Percentiles rank a stretch among this genome's conserved stretches.
These are phyloP conservation scores for Silurus meridionalis DNA, from an alignment of 2,113 vertebrate genomes.

Conservation along the genomic window DNA sequence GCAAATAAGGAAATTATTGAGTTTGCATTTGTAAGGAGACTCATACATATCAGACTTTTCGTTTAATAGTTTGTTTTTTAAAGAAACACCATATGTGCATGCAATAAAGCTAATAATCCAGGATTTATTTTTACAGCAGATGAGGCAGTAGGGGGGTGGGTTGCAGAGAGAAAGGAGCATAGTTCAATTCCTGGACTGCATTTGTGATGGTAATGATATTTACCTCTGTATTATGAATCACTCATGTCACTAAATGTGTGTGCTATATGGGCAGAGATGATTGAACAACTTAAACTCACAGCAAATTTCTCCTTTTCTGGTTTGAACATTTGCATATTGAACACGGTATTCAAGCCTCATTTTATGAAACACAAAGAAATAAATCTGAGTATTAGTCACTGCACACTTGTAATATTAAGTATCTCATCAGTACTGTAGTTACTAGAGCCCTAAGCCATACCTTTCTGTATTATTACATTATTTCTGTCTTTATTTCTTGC, in stretches of 20 bases:
- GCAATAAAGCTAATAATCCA: background rate
- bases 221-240: background rate
- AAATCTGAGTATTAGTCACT: slow-evolving; percentile 5
- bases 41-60: background rate
- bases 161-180: background rate
- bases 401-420: slow-evolving; percentile 16
- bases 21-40: background rate
- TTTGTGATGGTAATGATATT: slow-evolving; percentile 4
- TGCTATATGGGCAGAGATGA: background rate
- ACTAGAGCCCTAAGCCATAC: background rate
- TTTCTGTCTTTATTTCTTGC: background rate
- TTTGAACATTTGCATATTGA: background rate
- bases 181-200: background rate
- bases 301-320: background rate
- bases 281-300: too few species aligned
- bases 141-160: background rate
- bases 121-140: slow-evolving; percentile 2
- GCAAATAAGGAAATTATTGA: background rate
- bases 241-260: background rate
- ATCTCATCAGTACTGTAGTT: background rate
- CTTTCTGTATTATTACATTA: background rate
- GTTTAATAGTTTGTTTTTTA: background rate
- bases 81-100: background rate
- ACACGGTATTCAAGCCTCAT: background rate
- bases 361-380: background rate